phyloP scores from a whole-genome alignment of 53 echinoderm and acorn worm species.

The Stichopus horrens region DNA sequence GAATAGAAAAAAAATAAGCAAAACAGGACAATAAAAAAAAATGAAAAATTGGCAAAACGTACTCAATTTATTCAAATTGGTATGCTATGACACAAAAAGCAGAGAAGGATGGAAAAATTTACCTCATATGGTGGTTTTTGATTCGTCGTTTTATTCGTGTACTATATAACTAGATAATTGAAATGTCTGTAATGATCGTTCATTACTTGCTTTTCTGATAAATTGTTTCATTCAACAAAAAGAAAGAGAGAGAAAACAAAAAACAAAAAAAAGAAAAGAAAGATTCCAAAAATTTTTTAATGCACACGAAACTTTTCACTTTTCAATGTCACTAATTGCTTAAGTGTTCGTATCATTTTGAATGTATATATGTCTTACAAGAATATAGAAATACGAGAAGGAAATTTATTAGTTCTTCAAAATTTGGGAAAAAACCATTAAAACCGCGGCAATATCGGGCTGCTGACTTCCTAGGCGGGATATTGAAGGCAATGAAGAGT shows the following conservation, averaged over 20 bases:
- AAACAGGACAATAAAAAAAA: neutral
- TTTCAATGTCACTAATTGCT: conserved; percentile 4
- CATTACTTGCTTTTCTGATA: neutral
- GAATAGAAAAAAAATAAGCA: too few relatives aligned
- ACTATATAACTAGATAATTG: neutral
- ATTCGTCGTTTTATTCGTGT: too few relatives aligned
- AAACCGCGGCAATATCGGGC: neutral
- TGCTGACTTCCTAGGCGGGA: neutral
- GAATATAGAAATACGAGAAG: neutral
- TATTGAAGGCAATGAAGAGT: neutral
- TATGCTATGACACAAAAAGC: neutral
- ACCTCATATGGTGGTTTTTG: too few relatives aligned
- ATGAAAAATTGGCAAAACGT: neutral
- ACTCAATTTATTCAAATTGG: neutral
- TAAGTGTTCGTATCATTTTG: neutral
- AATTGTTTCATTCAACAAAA: neutral
- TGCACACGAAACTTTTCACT: neutral
- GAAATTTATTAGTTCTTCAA: neutral
- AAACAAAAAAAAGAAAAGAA: too few relatives aligned
- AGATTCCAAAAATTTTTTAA: neutral
- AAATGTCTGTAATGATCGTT: conserved; percentile 1
- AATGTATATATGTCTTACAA: neutral
- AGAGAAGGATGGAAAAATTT: neutral
- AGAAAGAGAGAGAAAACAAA: too few relatives aligned
- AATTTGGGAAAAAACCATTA: neutral